Evolutionary conservation across 2,113 vertebrate genomes (phyloP).

Genomic region (Pomatorhinus ruficollis): DNA sequence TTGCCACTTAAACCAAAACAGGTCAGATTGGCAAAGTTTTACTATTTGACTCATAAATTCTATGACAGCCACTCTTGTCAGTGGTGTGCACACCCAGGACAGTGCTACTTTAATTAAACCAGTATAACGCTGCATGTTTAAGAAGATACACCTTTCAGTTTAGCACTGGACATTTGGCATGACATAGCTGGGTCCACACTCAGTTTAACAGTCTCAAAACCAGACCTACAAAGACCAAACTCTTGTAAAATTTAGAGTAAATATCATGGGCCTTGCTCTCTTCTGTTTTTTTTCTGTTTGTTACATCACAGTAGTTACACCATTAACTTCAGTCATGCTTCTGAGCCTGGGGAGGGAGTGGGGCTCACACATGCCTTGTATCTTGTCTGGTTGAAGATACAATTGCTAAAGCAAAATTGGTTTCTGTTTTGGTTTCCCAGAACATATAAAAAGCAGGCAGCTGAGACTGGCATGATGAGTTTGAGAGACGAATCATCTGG

Average conservation of each 20-base stretch:
- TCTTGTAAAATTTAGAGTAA: not conserved
- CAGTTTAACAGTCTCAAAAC: not conserved
- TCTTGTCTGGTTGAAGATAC: not conserved
- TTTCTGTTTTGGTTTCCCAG: not conserved
- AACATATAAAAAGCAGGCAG: not conserved
- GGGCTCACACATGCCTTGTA: rapidly evolving
- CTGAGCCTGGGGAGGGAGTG: not conserved
- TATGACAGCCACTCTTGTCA: not conserved
- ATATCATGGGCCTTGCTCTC: not conserved
- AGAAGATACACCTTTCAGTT: not conserved
- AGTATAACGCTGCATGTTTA: not conserved
- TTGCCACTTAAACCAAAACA: not conserved
- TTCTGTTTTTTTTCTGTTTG: not conserved
- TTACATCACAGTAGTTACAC: rapidly evolving
- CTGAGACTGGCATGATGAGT: not conserved
- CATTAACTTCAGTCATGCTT: not conserved
- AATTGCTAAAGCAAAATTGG: not conserved
- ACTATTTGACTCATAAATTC: not conserved
- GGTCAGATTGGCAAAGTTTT: not conserved
- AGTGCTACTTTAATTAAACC: not conserved
- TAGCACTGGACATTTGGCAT: not conserved
- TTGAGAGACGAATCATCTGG: not conserved
- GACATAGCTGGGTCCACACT: not conserved
- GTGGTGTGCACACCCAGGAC: not conserved
- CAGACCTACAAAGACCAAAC: not conserved